Percentiles rank a stretch among this genome's conserved stretches.
phyloP scores from a whole-genome alignment of 2,113 vertebrate genomes.

The Illadopsis cleaveri region DNA sequence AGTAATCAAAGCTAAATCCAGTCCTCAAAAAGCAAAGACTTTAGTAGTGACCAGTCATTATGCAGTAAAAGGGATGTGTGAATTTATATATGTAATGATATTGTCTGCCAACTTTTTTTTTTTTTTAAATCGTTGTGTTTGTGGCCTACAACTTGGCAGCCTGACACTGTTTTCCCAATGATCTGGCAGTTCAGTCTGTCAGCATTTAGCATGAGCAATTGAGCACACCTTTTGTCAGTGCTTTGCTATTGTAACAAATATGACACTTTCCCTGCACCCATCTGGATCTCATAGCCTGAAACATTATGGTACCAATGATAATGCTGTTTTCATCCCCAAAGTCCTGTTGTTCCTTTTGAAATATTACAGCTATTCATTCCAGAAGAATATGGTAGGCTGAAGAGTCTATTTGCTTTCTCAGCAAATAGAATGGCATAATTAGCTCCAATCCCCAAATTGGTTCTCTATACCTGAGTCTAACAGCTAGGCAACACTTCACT shows the following conservation, averaged over 20 bases:
- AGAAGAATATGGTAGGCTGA: background rate
- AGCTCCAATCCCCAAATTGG: background rate
- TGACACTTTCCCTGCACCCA: background rate
- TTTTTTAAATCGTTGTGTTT: background rate
- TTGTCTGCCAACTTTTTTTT: background rate
- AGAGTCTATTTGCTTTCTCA: background rate
- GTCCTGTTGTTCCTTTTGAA: background rate
- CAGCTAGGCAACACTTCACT: background rate
- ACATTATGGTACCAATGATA: background rate
- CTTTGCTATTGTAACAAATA: background rate
- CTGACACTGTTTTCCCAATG: background rate
- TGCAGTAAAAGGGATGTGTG: background rate
- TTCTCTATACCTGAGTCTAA: background rate
- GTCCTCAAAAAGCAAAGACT: background rate
- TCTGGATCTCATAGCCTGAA: background rate
- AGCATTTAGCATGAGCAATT: background rate
- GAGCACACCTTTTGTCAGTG: background rate
- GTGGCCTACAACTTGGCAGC: background rate
- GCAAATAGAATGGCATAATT: background rate
- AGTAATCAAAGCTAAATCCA: background rate
- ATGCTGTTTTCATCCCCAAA: background rate
- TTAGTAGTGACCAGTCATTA: background rate
- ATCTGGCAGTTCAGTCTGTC: background rate
- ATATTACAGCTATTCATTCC: background rate
- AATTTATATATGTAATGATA: background rate